These are phyloP conservation scores for Selene dorsalis DNA, from an alignment of 2,797 vertebrate species.

Conservation along the genomic window DNA sequence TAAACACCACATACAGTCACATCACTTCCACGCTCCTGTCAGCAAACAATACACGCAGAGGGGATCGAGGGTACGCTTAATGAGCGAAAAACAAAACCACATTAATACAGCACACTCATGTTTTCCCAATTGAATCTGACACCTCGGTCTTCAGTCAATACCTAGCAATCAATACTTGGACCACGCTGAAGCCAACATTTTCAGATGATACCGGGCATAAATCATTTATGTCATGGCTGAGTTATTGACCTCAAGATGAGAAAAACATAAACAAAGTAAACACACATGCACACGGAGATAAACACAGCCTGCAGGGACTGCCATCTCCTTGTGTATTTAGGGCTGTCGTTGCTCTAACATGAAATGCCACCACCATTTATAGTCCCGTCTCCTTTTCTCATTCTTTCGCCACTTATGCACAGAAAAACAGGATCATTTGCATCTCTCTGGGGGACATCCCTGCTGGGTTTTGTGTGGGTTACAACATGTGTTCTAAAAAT, in stretches of 20 bases:
- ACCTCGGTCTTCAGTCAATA: conserved; percentile 74
- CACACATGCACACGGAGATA: conserved; percentile 10
- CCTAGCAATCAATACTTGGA: conserved; percentile 69
- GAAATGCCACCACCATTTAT: conserved; percentile 43
- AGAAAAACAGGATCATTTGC: conserved; percentile 66
- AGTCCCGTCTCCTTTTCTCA: conserved; percentile 35
- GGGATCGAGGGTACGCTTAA: conserved; percentile 40
- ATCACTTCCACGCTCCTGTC: conserved; percentile 21
- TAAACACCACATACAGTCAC: conserved; percentile 9
- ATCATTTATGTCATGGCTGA: conserved; percentile 76
- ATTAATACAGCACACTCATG: conserved; percentile 51
- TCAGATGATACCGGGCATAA: conserved; percentile 71
- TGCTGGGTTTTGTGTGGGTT: conserved; percentile 68
- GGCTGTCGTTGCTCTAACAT: conserved; percentile 14
- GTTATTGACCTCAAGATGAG: conserved; percentile 69
- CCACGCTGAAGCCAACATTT: conserved; percentile 75
- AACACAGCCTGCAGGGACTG: neutral
- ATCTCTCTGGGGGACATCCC: conserved; percentile 65
- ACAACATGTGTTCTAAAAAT: conserved; percentile 66
- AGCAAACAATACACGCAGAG: conserved; percentile 33
- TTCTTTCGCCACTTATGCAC: conserved; percentile 43
- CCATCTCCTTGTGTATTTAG: conserved; percentile 6
- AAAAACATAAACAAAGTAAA: conserved; percentile 65
- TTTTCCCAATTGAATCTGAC: conserved; percentile 70
- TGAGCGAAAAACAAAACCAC: conserved; percentile 48